Percentiles rank a stretch among this genome's conserved stretches.
Conservation (phyloP, 37 sponge, comb jelly and placozoan genomes). For the Corticium candelabrum region DNA sequence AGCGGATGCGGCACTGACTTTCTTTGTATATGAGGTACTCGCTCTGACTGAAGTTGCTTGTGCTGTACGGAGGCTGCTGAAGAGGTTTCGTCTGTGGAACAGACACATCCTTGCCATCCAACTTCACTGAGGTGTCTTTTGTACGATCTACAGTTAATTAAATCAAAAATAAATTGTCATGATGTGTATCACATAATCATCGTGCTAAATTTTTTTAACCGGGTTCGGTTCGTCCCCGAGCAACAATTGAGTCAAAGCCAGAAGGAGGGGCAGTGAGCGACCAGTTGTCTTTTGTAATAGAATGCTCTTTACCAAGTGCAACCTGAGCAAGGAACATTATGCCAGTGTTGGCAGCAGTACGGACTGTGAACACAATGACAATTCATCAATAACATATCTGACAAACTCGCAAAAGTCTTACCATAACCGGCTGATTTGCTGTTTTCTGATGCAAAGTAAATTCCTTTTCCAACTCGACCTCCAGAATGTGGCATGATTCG, state of each 20-base stretch:
- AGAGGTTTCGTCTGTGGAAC: conserved; percentile 80
- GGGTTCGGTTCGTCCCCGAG: conserved; percentile 81
- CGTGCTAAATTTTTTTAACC: conserved; percentile 26
- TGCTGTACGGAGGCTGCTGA: conserved; percentile 9
- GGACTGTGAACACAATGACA: conserved; percentile 23
- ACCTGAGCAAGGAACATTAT: conserved; percentile 90
- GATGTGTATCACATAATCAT: background rate
- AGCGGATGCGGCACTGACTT: conserved; percentile 71
- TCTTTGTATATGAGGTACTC: conserved; percentile 88
- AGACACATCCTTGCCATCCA: conserved; percentile 47
- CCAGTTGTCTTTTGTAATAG: conserved; percentile 56
- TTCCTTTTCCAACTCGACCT: conserved; percentile 78
- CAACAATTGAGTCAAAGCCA: conserved; percentile 68
- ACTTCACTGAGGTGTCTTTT: conserved; percentile 26
- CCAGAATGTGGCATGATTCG: conserved; percentile 94
- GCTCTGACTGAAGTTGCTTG: conserved; percentile 68
- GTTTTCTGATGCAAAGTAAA: conserved; percentile 89
- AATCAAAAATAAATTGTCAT: background rate
- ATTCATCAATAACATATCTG: too few species aligned
- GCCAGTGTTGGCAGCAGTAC: conserved; percentile 38
- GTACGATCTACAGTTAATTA: conserved; percentile 43
- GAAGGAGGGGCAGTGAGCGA: conserved; percentile 44
- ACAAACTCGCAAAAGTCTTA: too few species aligned
- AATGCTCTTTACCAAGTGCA: conserved; percentile 70
- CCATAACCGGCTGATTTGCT: conserved; percentile 82